Evolutionary conservation across 2,888 invertebrate genomes (phyloP).

Genomic region (Orthosia cruda): DNA sequence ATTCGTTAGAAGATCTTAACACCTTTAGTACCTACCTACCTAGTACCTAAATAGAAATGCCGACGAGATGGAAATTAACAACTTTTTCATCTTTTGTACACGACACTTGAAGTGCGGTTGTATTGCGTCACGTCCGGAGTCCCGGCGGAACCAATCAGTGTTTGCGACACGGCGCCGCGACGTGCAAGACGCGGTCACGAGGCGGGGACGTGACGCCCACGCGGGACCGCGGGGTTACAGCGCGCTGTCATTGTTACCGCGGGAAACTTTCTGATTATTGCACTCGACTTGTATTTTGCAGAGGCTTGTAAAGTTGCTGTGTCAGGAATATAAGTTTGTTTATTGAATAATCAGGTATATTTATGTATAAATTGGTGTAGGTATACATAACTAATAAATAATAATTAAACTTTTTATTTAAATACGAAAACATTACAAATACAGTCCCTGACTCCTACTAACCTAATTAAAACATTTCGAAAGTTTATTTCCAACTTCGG

Average conservation of each 20-base stretch:
- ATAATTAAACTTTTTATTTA: too few relatives aligned
- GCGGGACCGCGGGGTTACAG: conserved; percentile 34
- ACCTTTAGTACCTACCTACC: not conserved
- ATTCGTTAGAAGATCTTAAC: too few relatives aligned
- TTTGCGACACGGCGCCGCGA: conserved; percentile 29
- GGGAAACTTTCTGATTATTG: conserved; percentile 24
- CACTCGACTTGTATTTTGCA: not conserved
- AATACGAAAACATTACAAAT: too few relatives aligned
- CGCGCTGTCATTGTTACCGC: conserved; percentile 25
- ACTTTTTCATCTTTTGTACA: not conserved
- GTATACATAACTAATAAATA: too few relatives aligned
- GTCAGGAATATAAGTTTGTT: too few relatives aligned
- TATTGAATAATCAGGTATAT: not conserved
- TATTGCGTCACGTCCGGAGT: conserved; percentile 53
- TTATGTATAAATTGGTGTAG: not conserved
- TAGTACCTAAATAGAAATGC: not conserved
- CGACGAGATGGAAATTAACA: conserved; percentile 1
- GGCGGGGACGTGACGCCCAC: conserved; percentile 38
- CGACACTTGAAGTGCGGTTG: conserved; percentile 8
- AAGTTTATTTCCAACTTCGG: not conserved
- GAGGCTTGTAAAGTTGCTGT: too few relatives aligned
- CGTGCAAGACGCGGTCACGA: conserved; percentile 3
- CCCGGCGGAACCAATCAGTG: conserved; percentile 56
- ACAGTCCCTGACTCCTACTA: too few relatives aligned
- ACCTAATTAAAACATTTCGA: not conserved